These are phyloP conservation scores for Rhegmatorhina hoffmannsi DNA, from an alignment of 2,113 vertebrate genomes.

Conservation along the genomic window DNA sequence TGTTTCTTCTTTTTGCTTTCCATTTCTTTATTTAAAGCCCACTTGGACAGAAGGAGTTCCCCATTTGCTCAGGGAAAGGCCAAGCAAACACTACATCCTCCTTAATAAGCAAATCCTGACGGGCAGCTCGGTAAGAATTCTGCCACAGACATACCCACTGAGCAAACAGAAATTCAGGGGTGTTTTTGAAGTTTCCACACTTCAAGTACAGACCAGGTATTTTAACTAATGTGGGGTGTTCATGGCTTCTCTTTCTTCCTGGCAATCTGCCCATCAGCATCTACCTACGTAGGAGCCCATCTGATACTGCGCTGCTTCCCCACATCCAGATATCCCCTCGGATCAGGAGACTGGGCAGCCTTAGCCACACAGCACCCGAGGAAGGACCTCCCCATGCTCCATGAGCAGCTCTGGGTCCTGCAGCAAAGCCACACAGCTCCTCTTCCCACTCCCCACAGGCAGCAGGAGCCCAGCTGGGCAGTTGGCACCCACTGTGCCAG, in stretches of 20 bases:
- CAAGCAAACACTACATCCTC: background rate
- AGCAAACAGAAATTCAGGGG: background rate
- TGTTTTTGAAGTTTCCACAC: background rate
- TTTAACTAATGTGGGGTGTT: background rate
- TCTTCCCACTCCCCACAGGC: accelerated
- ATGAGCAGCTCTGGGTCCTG: background rate
- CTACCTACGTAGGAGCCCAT: too few species aligned
- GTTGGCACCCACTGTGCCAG: background rate
- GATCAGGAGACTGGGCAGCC: background rate
- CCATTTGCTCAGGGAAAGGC: background rate
- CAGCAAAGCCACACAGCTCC: background rate
- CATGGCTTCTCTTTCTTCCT: background rate
- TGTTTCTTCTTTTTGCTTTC: background rate
- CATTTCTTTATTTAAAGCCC: background rate
- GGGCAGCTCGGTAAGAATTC: background rate
- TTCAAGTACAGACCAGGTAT: background rate
- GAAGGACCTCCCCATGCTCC: background rate
- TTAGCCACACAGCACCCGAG: accelerated
- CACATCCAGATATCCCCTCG: background rate
- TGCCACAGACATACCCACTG: background rate
- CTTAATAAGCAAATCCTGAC: background rate
- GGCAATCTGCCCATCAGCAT: background rate
- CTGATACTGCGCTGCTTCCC: accelerated
- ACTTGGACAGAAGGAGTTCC: background rate
- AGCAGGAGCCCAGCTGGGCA: background rate